These are phyloP conservation scores for Ameiurus melas DNA, from an alignment of 2,113 vertebrate genomes.

Conservation along the genomic window DNA sequence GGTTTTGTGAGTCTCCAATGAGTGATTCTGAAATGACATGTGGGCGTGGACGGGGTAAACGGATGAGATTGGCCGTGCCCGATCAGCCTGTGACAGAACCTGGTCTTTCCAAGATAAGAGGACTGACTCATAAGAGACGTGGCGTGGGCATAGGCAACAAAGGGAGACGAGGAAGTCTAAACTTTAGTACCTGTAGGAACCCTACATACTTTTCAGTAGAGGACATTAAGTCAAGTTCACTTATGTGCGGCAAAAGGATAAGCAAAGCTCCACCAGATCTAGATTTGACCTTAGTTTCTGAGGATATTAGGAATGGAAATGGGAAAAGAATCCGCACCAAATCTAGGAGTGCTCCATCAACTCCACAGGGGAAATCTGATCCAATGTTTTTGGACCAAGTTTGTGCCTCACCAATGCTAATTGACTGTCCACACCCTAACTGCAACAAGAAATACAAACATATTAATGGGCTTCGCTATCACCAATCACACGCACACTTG, in stretches of 20 bases:
- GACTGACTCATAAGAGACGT: slow-evolving; percentile 87
- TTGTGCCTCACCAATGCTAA: slow-evolving; percentile 90
- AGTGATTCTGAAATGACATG: slow-evolving; percentile 93
- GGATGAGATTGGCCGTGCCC: slow-evolving; percentile 81
- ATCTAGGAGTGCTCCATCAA: slow-evolving; percentile 92
- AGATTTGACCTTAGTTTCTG: slow-evolving; percentile 86
- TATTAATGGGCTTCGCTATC: slow-evolving; percentile 96
- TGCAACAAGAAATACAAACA: slow-evolving; percentile 99
- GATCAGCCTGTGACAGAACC: slow-evolving; percentile 78
- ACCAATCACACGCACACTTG: slow-evolving; percentile 96
- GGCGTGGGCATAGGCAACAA: slow-evolving; percentile 89
- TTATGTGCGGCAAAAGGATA: slow-evolving; percentile 86
- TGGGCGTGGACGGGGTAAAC: slow-evolving; percentile 89
- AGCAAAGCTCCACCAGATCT: slow-evolving; percentile 89
- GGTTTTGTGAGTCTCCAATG: slow-evolving; percentile 96
- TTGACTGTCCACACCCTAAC: slow-evolving; percentile 97
- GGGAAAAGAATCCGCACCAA: slow-evolving; percentile 93
- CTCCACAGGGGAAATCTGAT: slow-evolving; percentile 91
- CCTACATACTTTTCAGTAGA: slow-evolving; percentile 89
- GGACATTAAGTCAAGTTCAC: slow-evolving; percentile 86
- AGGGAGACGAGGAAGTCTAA: slow-evolving; percentile 90
- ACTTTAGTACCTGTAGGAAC: slow-evolving; percentile 85
- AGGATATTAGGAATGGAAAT: slow-evolving; percentile 87
- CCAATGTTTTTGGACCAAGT: slow-evolving; percentile 90
- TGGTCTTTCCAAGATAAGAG: slow-evolving; percentile 82